A percentile compares a stretch with the other conserved stretches of the same genome.
Conservation (phyloP, 2,888 invertebrate species). For the Lasioglossum oenotherae region DNA sequence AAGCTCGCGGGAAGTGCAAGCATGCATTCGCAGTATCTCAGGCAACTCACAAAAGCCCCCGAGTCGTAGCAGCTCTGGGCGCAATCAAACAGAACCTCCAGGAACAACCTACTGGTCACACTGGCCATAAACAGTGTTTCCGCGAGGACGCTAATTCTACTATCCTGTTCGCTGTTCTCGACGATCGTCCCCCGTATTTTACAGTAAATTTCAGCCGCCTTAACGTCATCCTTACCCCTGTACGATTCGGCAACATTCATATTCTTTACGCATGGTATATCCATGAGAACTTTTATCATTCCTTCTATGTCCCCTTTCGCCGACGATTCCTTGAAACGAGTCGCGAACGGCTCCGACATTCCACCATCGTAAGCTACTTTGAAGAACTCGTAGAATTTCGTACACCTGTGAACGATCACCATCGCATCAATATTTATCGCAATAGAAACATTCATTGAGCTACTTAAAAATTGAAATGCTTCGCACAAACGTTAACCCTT, state of each 20-base stretch:
- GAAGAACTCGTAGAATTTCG: constrained; percentile 65
- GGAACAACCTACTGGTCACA: constrained; percentile 62
- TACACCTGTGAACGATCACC: constrained; percentile 43
- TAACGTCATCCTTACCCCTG: constrained; percentile 70
- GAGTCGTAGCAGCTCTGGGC: constrained; percentile 69
- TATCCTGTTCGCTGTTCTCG: constrained; percentile 31
- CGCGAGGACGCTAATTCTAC: constrained; percentile 66
- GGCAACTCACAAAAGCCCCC: constrained; percentile 69
- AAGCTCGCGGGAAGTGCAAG: constrained; percentile 61
- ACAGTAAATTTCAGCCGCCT: constrained; percentile 68
- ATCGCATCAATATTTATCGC: constrained; percentile 2
- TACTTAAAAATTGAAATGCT: neutral
- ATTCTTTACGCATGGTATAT: constrained; percentile 64
- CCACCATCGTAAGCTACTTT: constrained; percentile 63
- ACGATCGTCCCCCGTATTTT: constrained; percentile 35
- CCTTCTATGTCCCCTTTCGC: constrained; percentile 68
- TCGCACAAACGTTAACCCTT: neutral
- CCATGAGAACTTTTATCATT: constrained; percentile 75
- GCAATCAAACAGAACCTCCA: constrained; percentile 72
- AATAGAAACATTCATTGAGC: neutral
- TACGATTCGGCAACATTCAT: constrained; percentile 69
- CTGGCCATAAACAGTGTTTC: constrained; percentile 76
- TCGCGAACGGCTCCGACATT: constrained; percentile 54
- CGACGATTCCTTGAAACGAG: constrained; percentile 65
- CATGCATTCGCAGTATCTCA: constrained; percentile 75